Evolutionary conservation across 1,140 invertebrate species (phyloP), one percentile per base, ranked within the genome.

Genomic region (Micrasema longulum): DNA sequence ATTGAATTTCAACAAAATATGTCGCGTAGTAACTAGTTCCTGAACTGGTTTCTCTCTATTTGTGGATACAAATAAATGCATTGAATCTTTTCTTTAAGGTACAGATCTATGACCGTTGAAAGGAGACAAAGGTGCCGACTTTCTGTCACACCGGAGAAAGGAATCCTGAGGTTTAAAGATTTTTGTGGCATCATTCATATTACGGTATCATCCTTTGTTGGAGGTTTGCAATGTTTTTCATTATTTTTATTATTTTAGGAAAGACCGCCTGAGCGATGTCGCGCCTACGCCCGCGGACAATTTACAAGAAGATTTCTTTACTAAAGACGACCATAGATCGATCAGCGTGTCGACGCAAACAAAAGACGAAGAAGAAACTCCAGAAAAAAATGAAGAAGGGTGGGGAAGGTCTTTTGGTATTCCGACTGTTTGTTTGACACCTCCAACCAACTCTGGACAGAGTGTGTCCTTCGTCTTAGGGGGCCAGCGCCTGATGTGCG

Each of bases 341-440:
- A 22, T 35, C 14, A 74, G 22, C 41, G 60, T 31, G 47, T 31
- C 69, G 2, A 75, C 65, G 6, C 69, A 75, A 69, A 69, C 69
- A 9, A n/a, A 38, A 50, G 23, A 6, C 18, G 7, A 10, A 12
- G 52, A 4, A 12, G 65, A 68, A 48, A 23, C 12, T 26, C 26
- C 20, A 20, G 20, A 47, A 10, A 23, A 68, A 45, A 57, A 64
- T 38, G 6, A 22, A 12, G 31, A 11, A 36, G 68, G 63, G n/a
- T 71, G 69, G 69, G 14, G 11, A 18, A 68, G 57, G 31, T 57
- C 36, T 48, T 52, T 72, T 47, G 22, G 36, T 20, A 67, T 76
- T 23, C 74, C 74, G 10, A 72, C 47, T 11, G 48, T 76, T 22
- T 70, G 74, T 20, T 52, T 76, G 11, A 76, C 74, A 7, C 74